phyloP scores from a whole-genome alignment of 2,113 vertebrate genomes.

The Vanacampus margaritifer region DNA sequence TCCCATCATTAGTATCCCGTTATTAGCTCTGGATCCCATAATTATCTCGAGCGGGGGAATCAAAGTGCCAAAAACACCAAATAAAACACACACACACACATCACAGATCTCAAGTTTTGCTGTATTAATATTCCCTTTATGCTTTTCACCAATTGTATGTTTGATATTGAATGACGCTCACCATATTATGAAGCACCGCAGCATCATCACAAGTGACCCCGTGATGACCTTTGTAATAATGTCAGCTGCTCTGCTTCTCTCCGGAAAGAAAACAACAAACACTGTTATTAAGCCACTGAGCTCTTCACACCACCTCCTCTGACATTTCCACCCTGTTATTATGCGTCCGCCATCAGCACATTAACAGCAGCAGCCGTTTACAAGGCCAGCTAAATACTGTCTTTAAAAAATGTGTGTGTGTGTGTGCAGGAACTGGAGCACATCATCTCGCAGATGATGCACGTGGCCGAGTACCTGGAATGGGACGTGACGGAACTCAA shows the following conservation, averaged over 20 bases:
- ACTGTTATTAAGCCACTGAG: slow-evolving; percentile 52
- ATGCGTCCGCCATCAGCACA: slow-evolving; percentile 30
- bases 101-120: background rate
- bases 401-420: slow-evolving; percentile 49
- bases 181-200: background rate
- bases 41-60: background rate
- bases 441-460: slow-evolving; percentile 96
- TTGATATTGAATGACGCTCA: background rate
- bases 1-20: slow-evolving; percentile 13
- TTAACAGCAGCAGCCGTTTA: slow-evolving; percentile 13
- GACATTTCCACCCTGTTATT: slow-evolving; percentile 52
- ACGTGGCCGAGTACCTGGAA: slow-evolving; percentile 92
- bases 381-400: slow-evolving; percentile 61
- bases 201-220: background rate
- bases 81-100: background rate
- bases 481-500: slow-evolving; percentile 93
- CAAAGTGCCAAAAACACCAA: background rate
- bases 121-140: background rate
- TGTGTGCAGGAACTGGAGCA: slow-evolving; percentile 83
- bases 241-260: slow-evolving; percentile 10
- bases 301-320: slow-evolving; percentile 46
- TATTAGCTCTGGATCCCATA: background rate
- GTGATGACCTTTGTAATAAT: slow-evolving; percentile 14
- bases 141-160: background rate
- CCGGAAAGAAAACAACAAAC: slow-evolving; percentile 19